A percentile compares a stretch with the other conserved stretches of the same genome.
These are phyloP conservation scores for Thymallus thymallus DNA, from an alignment of 2,113 vertebrate species.

Conservation along the genomic window DNA sequence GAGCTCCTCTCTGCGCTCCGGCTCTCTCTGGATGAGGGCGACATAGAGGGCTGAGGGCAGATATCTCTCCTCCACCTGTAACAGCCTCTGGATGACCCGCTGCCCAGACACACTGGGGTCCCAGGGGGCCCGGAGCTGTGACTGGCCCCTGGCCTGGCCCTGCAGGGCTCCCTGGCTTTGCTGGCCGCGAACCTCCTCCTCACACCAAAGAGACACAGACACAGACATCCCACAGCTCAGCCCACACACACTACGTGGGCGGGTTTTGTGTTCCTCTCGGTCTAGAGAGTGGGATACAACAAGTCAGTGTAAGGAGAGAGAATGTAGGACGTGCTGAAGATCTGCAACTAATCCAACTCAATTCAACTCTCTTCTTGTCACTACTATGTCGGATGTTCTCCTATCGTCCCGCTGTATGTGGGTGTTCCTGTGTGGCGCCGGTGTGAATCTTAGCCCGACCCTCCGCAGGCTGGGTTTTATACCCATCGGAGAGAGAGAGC, in stretches of 20 bases:
- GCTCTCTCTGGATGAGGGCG: constrained; percentile 71
- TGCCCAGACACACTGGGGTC: constrained; percentile 73
- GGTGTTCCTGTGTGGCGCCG: constrained; percentile 14
- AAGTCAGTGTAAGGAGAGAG: background rate
- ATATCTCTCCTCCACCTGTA: constrained; percentile 72
- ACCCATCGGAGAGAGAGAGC: constrained; percentile 30
- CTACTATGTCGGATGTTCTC: background rate
- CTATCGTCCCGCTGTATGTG: background rate
- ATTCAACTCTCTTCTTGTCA: background rate
- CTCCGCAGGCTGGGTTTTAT: constrained; percentile 52
- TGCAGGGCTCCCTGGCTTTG: background rate
- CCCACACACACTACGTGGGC: constrained; percentile 34
- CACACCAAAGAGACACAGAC: constrained; percentile 76
- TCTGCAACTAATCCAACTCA: background rate
- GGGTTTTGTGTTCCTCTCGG: background rate
- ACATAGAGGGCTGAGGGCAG: constrained; percentile 72
- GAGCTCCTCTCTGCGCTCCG: constrained; percentile 71
- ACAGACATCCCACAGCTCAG: constrained; percentile 49
- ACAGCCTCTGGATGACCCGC: constrained; percentile 73
- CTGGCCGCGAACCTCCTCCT: constrained; percentile 58
- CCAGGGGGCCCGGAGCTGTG: constrained; percentile 66
- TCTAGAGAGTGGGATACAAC: constrained; percentile 13
- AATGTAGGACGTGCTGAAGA: background rate
- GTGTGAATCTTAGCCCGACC: constrained; percentile 10
- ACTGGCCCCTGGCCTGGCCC: background rate